phyloP scores from a whole-genome alignment of 2,797 vertebrate species.

The Pelochelys cantorii region DNA sequence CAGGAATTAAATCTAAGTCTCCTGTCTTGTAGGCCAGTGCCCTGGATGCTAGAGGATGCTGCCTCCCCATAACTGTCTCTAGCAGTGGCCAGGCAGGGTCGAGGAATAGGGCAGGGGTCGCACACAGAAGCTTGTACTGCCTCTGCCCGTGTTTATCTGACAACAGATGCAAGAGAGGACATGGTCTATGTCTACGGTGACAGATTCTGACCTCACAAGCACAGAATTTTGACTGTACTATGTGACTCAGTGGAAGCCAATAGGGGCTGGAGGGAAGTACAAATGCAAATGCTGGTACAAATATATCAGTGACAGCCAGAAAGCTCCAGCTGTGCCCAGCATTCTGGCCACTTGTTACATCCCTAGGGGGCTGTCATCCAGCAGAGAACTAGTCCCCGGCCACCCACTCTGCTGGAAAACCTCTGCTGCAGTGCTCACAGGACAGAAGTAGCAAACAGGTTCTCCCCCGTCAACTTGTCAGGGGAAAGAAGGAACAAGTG shows the following conservation, averaged over 20 bases:
- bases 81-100: background rate
- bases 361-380: background rate
- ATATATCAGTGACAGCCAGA: background rate
- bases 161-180: background rate
- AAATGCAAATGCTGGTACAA: background rate
- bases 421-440: background rate
- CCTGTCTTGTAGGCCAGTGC: background rate
- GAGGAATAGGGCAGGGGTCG: background rate
- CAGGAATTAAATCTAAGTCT: too few relatives aligned
- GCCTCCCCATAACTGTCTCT: background rate
- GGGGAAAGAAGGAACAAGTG: background rate
- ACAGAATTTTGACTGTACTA: too few relatives aligned
- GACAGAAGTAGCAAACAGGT: background rate
- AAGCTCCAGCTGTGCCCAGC: too few relatives aligned
- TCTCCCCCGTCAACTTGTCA: background rate
- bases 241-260: background rate
- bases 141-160: background rate
- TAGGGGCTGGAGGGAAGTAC: background rate
- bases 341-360: background rate
- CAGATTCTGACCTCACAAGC: background rate
- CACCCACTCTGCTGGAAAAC: background rate
- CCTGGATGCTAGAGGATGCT: background rate
- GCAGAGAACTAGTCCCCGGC: background rate
- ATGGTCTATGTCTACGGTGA: background rate
- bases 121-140: background rate